A percentile compares a stretch with the other conserved stretches of the same genome.
These are phyloP conservation scores for Sebastolobus altivelis DNA, from an alignment of 2,797 vertebrate genomes.

Conservation along the genomic window DNA sequence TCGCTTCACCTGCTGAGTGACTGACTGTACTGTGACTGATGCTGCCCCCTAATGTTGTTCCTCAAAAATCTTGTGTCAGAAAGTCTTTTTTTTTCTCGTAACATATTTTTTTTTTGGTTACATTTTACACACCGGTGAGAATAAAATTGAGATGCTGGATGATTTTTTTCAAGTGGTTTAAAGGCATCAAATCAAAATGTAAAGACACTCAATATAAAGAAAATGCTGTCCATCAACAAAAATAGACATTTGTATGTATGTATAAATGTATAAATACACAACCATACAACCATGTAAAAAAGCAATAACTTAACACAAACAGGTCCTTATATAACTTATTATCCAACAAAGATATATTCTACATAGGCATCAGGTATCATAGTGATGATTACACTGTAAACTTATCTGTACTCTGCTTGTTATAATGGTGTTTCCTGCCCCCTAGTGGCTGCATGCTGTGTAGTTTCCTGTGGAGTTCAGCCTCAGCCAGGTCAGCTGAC, in stretches of 20 bases:
- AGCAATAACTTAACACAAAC: constrained; percentile 1
- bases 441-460: constrained; percentile 53
- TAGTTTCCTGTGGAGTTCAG: constrained; percentile 75
- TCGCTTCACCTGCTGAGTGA: constrained; percentile 23
- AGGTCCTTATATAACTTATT: not conserved
- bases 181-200: constrained; percentile 6
- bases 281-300: constrained; percentile 31
- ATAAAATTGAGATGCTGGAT: not conserved
- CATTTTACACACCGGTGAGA: not conserved
- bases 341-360: not conserved
- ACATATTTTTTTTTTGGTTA: not conserved
- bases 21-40: not conserved
- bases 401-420: not conserved
- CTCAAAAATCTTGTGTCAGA: not conserved
- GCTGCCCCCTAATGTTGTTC: not conserved
- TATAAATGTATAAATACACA: not conserved
- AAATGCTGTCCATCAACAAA: not conserved
- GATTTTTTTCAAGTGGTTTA: not conserved
- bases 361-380: not conserved
- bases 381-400: not conserved
- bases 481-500: constrained; percentile 87
- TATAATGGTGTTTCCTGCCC: constrained; percentile 61
- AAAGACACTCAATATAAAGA: not conserved
- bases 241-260: not conserved
- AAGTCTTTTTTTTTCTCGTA: not conserved